Percentiles rank a stretch among this genome's conserved stretches.
phyloP scores from a whole-genome alignment of 2,797 vertebrate species.

The Mormyrus proboscirostris region DNA sequence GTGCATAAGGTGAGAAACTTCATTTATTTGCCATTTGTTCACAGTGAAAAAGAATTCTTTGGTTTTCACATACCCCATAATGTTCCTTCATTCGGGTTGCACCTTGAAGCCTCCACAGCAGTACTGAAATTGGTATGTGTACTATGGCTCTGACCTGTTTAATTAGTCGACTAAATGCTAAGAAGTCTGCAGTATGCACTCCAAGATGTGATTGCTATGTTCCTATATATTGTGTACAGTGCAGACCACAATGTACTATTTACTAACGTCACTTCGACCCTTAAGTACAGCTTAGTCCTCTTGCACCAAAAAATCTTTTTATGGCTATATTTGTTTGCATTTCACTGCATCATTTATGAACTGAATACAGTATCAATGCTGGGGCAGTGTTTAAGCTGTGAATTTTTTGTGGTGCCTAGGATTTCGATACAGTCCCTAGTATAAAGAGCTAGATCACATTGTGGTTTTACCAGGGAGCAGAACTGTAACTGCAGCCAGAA shows the following conservation, averaged over 20 bases:
- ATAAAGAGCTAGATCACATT: not conserved
- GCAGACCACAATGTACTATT: not conserved
- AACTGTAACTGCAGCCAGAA: not conserved
- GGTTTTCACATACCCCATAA: not conserved
- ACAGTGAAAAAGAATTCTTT: not conserved
- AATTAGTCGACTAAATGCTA: not conserved
- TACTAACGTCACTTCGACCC: not conserved
- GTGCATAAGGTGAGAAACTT: not conserved
- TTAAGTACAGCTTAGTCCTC: not conserved
- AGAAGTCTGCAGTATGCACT: not conserved
- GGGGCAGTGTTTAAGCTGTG: not conserved
- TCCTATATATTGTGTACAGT: not conserved
- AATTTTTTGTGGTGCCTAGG: not conserved
- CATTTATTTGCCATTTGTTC: not conserved
- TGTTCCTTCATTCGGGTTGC: not conserved
- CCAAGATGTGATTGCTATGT: not conserved
- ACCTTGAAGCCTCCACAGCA: slow-evolving; percentile 44
- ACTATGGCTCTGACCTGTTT: slow-evolving; percentile 44
- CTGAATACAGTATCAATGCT: not conserved
- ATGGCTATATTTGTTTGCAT: not conserved
- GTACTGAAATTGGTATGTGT: slow-evolving; percentile 46
- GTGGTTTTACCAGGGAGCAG: not conserved
- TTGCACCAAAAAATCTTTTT: not conserved
- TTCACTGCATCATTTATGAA: not conserved
- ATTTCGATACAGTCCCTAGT: not conserved